Conservation (phyloP, 1,140 invertebrate species). For the Hestina assimilis region DNA sequence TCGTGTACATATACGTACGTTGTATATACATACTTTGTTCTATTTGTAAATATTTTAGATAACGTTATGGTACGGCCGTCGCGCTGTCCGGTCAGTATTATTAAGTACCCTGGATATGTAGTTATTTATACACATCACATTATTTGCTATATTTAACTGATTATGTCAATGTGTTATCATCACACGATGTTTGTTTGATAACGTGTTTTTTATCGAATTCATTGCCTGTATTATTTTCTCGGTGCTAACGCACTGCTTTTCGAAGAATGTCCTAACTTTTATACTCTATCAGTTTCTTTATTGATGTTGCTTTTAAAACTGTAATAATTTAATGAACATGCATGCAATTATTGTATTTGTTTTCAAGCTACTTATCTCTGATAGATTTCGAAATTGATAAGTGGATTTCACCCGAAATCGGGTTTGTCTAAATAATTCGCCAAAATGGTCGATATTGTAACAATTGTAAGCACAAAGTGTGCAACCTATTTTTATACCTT, state of each 20-base stretch:
- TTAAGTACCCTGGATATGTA: slow-evolving; percentile 48
- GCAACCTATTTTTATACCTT: slow-evolving; percentile 48
- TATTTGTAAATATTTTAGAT: slow-evolving; percentile 69
- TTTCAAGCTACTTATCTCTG: slow-evolving; percentile 46
- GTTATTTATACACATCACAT: slow-evolving; percentile 21
- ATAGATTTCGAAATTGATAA: slow-evolving; percentile 76
- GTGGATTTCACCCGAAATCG: slow-evolving; percentile 37
- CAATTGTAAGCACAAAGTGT: slow-evolving; percentile 62
- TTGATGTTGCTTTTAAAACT: slow-evolving; percentile 26
- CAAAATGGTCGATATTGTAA: slow-evolving; percentile 37
- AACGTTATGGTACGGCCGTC: slow-evolving; percentile 41
- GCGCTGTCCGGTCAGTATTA: slow-evolving; percentile 68
- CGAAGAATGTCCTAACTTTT: slow-evolving; percentile 3
- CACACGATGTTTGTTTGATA: slow-evolving; percentile 22
- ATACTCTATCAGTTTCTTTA: slow-evolving; percentile 1
- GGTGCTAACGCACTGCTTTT: slow-evolving; percentile 5
- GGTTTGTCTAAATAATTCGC: slow-evolving; percentile 48
- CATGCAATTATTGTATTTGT: slow-evolving; percentile 3
- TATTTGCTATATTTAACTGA: slow-evolving; percentile 8
- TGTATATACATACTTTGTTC: slow-evolving; percentile 67
- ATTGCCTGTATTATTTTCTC: slow-evolving; percentile 31
- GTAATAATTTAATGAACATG: slow-evolving; percentile 13
- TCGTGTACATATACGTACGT: slow-evolving; percentile 63
- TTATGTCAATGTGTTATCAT: slow-evolving; percentile 2
- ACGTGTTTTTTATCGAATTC: slow-evolving; percentile 18